phyloP scores from a whole-genome alignment of 2,113 vertebrate species.

The Pholis gunnellus region DNA sequence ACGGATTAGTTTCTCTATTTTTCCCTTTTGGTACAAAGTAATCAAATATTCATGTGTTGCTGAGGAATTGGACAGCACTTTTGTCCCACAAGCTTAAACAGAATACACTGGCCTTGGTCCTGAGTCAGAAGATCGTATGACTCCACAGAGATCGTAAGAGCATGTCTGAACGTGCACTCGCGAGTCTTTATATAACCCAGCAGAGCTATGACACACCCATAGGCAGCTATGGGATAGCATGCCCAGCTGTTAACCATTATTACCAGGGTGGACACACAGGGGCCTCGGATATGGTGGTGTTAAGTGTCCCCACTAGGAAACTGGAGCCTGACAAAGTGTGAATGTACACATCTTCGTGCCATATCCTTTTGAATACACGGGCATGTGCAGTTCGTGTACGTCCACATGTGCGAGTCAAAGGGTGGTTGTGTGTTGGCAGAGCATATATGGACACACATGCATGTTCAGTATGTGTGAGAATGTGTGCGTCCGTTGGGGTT shows the following conservation, averaged over 20 bases:
- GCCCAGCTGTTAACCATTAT: slow-evolving; percentile 83
- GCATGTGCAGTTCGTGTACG: background rate
- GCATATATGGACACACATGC: slow-evolving; percentile 11
- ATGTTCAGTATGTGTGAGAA: slow-evolving; percentile 13
- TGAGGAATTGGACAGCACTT: slow-evolving; percentile 14
- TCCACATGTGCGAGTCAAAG: background rate
- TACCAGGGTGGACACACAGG: slow-evolving; percentile 58
- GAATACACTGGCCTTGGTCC: slow-evolving; percentile 35
- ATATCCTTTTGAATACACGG: slow-evolving; percentile 12
- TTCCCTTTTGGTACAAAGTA: background rate
- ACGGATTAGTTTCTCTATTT: background rate
- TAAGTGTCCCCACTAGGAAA: slow-evolving; percentile 74
- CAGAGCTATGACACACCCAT: slow-evolving; percentile 46
- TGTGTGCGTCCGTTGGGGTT: slow-evolving; percentile 8
- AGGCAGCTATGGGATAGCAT: slow-evolving; percentile 56
- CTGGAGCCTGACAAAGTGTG: slow-evolving; percentile 61
- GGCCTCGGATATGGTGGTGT: slow-evolving; percentile 66
- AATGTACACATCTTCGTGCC: slow-evolving; percentile 32
- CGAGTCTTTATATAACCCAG: slow-evolving; percentile 74
- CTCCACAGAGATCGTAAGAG: slow-evolving; percentile 41
- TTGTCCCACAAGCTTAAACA: slow-evolving; percentile 13
- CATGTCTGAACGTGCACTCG: slow-evolving; percentile 60
- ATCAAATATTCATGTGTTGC: slow-evolving; percentile 24
- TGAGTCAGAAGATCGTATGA: slow-evolving; percentile 46
- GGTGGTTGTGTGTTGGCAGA: slow-evolving; percentile 31